Base-by-base conservation (phyloP, 2,113 vertebrate species). In the Oreotragus oreotragus region DNA sequence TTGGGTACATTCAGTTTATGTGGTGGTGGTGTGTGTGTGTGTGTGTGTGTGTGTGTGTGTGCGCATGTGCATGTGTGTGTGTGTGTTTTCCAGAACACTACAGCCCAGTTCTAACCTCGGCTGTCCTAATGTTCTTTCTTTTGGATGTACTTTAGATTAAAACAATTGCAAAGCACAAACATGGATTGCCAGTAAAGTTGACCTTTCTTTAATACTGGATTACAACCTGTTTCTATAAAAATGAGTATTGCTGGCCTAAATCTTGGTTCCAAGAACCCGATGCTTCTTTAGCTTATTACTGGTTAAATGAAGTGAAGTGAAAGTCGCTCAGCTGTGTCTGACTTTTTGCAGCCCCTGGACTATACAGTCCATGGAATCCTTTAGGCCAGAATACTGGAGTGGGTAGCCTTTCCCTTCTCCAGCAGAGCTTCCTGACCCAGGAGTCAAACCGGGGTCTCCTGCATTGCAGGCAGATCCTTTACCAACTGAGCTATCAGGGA, bases 141-240 rank as follows among this genome's bases (percentile, higher is more conserved):
- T 92, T 85, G 55, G 39, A 39, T 92, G 47, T 39, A 60, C 19
- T 97, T 70, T 87, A 45, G 27, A 51, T 91, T 77, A 45, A 94
- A 94, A 88, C 66, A 84, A 27, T 39, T 73, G 81, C 80, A 96
- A 93, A 66, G 27, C 60, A 90, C 25, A 84, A 87, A 55, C 33
- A 21, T 60, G 19, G 3, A 79, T 49, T 95, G 45, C 36, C 57
- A 76, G 66, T 73, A 73, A 62, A 96, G 89, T 53, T 96, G 84
- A 96, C 87, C 58, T 93, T 88, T 89, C 49, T 73, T 93, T 91
- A 53, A 16, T 90, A 83, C 45, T 92, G 77, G 33, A 94, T 88
- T 93, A 90, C 51, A 92, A 39, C 6, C 28, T 51, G 28, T 77
- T 84, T 97, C 64, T 94, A 83, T 84, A 94, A 88, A 97, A 90